Base-by-base conservation (phyloP, 2,113 vertebrate species). In the Elanoides forficatus region DNA sequence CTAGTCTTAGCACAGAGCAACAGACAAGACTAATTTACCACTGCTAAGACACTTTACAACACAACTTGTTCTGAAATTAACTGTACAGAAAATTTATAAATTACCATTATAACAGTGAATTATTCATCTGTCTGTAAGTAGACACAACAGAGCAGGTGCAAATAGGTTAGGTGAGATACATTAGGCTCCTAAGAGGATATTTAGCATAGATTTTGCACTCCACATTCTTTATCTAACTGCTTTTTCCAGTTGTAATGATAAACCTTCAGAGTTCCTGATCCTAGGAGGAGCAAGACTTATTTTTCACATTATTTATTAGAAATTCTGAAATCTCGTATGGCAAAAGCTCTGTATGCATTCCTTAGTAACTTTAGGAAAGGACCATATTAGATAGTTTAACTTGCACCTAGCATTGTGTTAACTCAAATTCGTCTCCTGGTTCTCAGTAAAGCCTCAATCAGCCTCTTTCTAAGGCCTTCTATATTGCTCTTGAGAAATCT, bases 81-180 rank as follows among this genome's bases (percentile, higher is more conserved):
- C 58, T 79, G 45, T 83, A 95, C 73, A 84, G 42, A 55, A 96
- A 86, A 81, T 36, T n/a, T 90, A 71, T 68, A 84, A 97, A 86
- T 62, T 52, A 38, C 65, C 74, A 94, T 86, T 92, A 67, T 78
- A 95, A 89, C 34, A 88, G 47, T 40, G 5, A 95, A 92, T 90
- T 78, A 40, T 74, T 93, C 23, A 52, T 26, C 23, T 43, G 52
- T 86, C 70, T 81, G 16, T 53, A 92, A 60, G 62, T 30, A 67
- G 62, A 42, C 16, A 79, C 9, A 94, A 75, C 50, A 87, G 27
- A 66, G 25, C 4, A 75, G 7, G 32, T 79, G 19, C 17, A 67
- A 81, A 50, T 58, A 40, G 26, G 7, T 70, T 86, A 83, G 25
- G 38, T 45, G n/a, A 86, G 32, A 74, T 66, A 63, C 6, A 20